These are phyloP conservation scores for Catocala sponsa DNA, from an alignment of 2,888 invertebrate genomes.

Conservation along the genomic window DNA sequence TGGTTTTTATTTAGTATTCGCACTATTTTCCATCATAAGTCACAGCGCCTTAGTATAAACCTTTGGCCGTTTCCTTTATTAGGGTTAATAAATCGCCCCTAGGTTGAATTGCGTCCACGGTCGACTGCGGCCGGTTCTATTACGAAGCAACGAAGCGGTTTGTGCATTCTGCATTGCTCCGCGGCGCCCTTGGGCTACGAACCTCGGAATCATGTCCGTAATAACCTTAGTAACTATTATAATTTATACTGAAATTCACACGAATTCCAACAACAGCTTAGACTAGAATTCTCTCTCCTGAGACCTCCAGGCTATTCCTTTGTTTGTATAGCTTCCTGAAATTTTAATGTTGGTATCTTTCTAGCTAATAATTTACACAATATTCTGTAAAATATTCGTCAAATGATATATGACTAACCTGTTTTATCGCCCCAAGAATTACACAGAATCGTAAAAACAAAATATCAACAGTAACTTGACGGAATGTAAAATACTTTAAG, in stretches of 20 bases:
- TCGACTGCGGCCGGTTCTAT: slow-evolving; percentile 36
- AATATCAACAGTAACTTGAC: slow-evolving; percentile 11
- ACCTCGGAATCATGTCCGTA: slow-evolving; percentile 36
- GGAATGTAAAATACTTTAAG: slow-evolving; percentile 12
- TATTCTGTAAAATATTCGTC: slow-evolving; percentile 10
- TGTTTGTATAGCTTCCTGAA: slow-evolving; percentile 30
- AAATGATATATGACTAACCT: slow-evolving; percentile 2
- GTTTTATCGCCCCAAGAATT: slow-evolving; percentile 9
- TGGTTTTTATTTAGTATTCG: background rate
- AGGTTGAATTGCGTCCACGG: slow-evolving; percentile 39
- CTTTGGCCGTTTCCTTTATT: slow-evolving; percentile 7
- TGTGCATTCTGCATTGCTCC: slow-evolving; percentile 41
- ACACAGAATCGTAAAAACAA: slow-evolving; percentile 10
- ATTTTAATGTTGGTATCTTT: slow-evolving; percentile 30
- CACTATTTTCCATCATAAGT: background rate
- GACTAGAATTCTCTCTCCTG: slow-evolving; percentile 25
- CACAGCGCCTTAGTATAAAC: slow-evolving; percentile 1
- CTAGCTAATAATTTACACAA: slow-evolving; percentile 25
- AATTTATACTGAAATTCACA: slow-evolving; percentile 12
- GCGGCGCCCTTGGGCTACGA: slow-evolving; percentile 38
- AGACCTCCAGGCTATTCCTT: slow-evolving; percentile 32
- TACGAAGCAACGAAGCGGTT: slow-evolving; percentile 34
- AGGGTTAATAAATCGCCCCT: slow-evolving; percentile 37
- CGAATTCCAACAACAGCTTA: slow-evolving; percentile 16
- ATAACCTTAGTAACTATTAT: slow-evolving; percentile 31